Conservation (phyloP, 1,140 invertebrate species). For the Ericerus pela region DNA sequence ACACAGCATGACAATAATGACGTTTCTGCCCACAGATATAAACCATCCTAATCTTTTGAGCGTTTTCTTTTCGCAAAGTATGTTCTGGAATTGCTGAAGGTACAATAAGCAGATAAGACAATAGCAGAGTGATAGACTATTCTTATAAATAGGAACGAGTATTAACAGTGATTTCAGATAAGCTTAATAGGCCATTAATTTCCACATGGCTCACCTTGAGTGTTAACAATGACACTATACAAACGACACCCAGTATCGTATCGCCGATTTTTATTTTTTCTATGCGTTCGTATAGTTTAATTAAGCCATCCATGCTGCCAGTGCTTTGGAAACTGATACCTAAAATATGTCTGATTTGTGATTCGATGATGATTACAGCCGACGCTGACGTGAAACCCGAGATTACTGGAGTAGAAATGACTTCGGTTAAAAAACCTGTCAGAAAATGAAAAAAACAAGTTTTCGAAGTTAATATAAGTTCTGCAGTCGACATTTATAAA, state of each 20-base stretch:
- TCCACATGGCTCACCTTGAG: conserved; percentile 40
- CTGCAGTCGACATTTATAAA: no score
- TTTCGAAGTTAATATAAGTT: no score
- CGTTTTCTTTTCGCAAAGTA: neutral
- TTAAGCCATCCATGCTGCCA: conserved; percentile 52
- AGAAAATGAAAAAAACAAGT: no score
- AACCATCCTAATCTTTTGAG: conserved; percentile 25
- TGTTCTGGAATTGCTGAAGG: neutral
- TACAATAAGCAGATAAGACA: neutral
- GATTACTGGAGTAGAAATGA: conserved; percentile 82
- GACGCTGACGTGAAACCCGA: conserved; percentile 86
- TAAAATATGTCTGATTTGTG: conserved; percentile 71
- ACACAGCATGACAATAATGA: conserved; percentile 30
- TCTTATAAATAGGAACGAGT: no score
- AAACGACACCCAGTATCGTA: conserved; percentile 47
- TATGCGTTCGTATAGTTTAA: conserved; percentile 44
- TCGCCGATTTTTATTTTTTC: conserved; percentile 47
- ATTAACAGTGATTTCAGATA: conserved; percentile 3
- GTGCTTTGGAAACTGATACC: conserved; percentile 56
- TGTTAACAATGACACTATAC: conserved; percentile 49
- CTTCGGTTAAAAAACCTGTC: conserved; percentile 79
- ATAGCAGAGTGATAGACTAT: no score
- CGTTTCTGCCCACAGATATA: conserved; percentile 33
- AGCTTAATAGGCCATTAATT: no score
- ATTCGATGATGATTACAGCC: conserved; percentile 74